These are phyloP conservation scores for Chanos chanos DNA, from an alignment of 2,797 vertebrate species.

Conservation along the genomic window DNA sequence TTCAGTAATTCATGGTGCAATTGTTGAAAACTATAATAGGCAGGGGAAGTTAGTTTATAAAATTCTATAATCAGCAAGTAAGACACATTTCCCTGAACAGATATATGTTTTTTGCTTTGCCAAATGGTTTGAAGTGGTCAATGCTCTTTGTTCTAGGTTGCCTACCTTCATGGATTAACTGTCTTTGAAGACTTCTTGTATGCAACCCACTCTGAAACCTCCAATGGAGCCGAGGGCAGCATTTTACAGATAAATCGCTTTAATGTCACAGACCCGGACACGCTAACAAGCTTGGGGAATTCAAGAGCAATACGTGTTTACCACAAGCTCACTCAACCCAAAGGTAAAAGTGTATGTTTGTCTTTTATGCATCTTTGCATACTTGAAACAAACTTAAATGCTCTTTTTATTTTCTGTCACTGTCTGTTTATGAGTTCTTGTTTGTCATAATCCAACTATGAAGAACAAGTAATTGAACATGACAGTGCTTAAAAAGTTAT, in stretches of 20 bases:
- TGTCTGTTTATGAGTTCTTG: background rate
- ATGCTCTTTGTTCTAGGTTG: conserved; percentile 74
- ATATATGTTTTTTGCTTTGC: conserved; percentile 9
- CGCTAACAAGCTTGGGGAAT: conserved; percentile 74
- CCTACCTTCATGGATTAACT: conserved; percentile 84
- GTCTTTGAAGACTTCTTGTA: conserved; percentile 95
- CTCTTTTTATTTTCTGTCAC: background rate
- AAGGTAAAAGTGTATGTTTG: conserved; percentile 72
- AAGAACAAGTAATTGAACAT: no score
- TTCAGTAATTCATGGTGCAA: no score
- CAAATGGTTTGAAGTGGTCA: conserved; percentile 10
- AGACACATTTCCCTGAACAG: conserved; percentile 2
- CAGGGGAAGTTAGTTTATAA: background rate
- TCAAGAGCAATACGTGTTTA: conserved; percentile 78
- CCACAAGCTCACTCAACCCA: conserved; percentile 86
- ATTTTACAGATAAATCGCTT: conserved; percentile 88
- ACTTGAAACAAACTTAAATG: conserved; percentile 11
- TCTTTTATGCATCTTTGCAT: no score
- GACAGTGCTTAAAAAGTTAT: no score
- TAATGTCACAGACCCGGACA: conserved; percentile 79
- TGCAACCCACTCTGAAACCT: conserved; percentile 76
- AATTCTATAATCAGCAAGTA: no score
- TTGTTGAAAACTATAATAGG: no score
- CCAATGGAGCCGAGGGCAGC: conserved; percentile 63
- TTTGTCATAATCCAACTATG: no score